phyloP scores from a whole-genome alignment of 2,888 invertebrate genomes.

The Apodemia hepburni region DNA sequence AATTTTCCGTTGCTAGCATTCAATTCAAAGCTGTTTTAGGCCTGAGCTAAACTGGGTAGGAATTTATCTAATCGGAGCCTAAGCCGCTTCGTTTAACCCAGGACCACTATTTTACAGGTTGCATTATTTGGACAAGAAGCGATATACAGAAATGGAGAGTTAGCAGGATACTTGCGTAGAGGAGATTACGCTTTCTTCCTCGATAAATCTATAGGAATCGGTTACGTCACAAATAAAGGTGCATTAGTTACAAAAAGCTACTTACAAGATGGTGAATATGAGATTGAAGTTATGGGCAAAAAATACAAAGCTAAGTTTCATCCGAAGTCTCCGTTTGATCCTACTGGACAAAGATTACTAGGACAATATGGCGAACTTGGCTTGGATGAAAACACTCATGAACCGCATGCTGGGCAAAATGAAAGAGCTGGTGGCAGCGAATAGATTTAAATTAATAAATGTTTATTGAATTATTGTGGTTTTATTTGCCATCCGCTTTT shows the following conservation, averaged over 20 bases:
- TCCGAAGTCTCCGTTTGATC: conserved; percentile 90
- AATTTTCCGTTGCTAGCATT: no score
- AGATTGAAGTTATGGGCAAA: conserved; percentile 90
- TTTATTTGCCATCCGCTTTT: background rate
- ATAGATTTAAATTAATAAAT: conserved; percentile 39
- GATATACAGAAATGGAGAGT: conserved; percentile 87
- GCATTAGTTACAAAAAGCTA: conserved; percentile 83
- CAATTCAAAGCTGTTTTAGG: no score
- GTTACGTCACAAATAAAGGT: conserved; percentile 81
- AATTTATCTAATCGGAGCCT: no score
- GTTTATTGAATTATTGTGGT: background rate
- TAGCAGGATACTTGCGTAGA: conserved; percentile 89
- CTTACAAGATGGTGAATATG: conserved; percentile 85
- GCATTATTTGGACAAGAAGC: conserved; percentile 94
- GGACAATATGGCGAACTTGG: conserved; percentile 82
- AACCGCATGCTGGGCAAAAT: conserved; percentile 69
- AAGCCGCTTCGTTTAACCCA: no score
- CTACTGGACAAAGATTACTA: conserved; percentile 85
- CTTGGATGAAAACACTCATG: conserved; percentile 62
- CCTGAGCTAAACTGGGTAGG: no score
- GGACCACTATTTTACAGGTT: conserved; percentile 52
- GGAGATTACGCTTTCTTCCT: conserved; percentile 87
- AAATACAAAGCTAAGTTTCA: conserved; percentile 85
- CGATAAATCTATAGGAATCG: conserved; percentile 78
- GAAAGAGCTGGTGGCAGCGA: conserved; percentile 72